Conservation (phyloP, 2,888 invertebrate genomes). For the Caradrina clavipalpis region DNA sequence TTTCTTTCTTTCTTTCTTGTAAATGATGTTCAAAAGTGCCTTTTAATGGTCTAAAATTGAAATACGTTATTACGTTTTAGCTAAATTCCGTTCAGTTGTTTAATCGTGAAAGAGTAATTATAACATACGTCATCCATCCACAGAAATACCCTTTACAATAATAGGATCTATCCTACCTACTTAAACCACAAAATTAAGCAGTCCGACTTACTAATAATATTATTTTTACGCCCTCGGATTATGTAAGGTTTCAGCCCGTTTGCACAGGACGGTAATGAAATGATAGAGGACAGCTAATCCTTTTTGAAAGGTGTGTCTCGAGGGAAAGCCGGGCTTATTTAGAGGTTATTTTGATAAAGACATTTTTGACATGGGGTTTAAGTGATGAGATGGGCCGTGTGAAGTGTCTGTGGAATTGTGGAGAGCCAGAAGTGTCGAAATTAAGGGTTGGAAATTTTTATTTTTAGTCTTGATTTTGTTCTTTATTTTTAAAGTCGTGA, state of each 20-base stretch:
- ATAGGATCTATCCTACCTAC: neutral
- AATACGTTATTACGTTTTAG: no score
- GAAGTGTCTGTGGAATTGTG: slow-evolving; percentile 24
- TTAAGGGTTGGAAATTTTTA: neutral
- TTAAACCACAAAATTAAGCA: slow-evolving; percentile 14
- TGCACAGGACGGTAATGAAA: slow-evolving; percentile 54
- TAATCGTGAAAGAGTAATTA: no score
- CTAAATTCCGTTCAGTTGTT: no score
- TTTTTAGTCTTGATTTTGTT: neutral
- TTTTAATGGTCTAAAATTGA: no score
- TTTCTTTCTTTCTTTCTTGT: no score
- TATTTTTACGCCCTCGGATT: slow-evolving; percentile 46
- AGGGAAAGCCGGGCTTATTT: slow-evolving; percentile 36
- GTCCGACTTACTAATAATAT: slow-evolving; percentile 16
- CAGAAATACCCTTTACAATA: no score
- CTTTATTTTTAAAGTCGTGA: no score
- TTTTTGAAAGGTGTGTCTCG: slow-evolving; percentile 52
- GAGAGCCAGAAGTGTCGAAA: slow-evolving; percentile 4
- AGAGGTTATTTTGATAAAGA: slow-evolving; percentile 45
- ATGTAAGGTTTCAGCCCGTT: slow-evolving; percentile 20
- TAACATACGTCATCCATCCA: no score
- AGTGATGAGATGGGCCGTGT: slow-evolving; percentile 24
- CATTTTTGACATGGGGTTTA: slow-evolving; percentile 42
- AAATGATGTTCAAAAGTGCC: no score
- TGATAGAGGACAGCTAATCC: slow-evolving; percentile 55